Percentiles rank a stretch among this genome's conserved stretches.
Conservation (phyloP, 2,113 vertebrate species). For the Leucosticte australis region DNA sequence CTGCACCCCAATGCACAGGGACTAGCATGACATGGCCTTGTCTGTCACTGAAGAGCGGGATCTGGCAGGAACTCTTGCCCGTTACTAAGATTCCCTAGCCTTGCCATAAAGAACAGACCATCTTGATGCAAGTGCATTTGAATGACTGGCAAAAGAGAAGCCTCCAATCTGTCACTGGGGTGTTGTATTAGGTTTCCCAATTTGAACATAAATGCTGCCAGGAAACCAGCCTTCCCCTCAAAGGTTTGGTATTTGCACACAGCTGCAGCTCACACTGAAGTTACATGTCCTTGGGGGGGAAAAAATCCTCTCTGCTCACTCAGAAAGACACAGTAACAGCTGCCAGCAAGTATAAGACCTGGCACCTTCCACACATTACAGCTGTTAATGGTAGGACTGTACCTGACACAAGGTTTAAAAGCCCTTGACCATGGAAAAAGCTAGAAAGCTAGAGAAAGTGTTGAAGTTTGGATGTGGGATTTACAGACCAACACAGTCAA, state of each 20-base stretch:
- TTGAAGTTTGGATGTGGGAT: neutral
- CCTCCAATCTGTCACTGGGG: neutral
- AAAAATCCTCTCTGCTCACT: neutral
- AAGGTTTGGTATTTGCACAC: neutral
- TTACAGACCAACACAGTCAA: neutral
- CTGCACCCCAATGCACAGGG: neutral
- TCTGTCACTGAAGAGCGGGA: neutral
- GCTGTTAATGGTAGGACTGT: neutral
- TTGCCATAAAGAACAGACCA: fast-evolving
- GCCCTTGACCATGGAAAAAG: neutral
- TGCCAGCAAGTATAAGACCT: neutral
- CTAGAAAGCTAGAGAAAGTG: neutral
- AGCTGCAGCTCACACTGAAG: neutral
- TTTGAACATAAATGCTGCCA: neutral
- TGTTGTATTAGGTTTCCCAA: neutral
- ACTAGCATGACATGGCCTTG: neutral
- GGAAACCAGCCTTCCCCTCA: neutral
- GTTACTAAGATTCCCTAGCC: neutral
- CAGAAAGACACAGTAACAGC: neutral
- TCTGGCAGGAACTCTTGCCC: neutral
- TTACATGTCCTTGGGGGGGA: fast-evolving
- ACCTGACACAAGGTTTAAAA: neutral
- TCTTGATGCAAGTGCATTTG: neutral
- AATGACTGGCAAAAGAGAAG: neutral
- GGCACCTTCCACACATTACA: neutral